Base-by-base conservation (phyloP, 2,797 vertebrate genomes). In the Selene dorsalis region DNA sequence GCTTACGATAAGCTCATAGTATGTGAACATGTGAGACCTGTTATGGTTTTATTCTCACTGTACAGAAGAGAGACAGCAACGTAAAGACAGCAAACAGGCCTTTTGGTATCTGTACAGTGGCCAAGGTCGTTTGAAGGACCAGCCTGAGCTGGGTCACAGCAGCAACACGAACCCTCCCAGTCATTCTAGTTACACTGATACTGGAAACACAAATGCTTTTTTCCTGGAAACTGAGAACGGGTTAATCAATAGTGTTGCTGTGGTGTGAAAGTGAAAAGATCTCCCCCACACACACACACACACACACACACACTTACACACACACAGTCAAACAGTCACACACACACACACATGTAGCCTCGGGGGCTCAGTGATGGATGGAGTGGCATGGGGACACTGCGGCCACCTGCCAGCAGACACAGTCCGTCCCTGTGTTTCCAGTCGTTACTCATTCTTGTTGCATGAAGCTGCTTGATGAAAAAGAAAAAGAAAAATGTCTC, bases 211-310 rank as follows among this genome's bases (percentile, higher is more conserved):
- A 12, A 72, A 69, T 59, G 62, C 20, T 47, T 47, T 47, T 77
- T 88, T 83, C 72, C 72, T 66, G 74, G 77, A 77, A 82, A 88
- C 53, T 69, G 79, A 84, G 78, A 56, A 62, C 17, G 32, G 26
- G 70, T 63, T 13, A 24, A 83, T 94, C 91, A 83, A 92, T 93
- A 77, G 56, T 53, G 53, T 69, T 69, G 70, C 80, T 80, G 76
- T 76, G 83, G 38, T 69, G n/a, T n/a, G n/a, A 75, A 65, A 84
- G 83, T 87, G 79, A 89, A 88, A 84, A 76, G 77, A 65, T 74
- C 80, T 67, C 10, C 16, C 58, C 45, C 61, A 61, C 63, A 41
- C 39, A 38, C n/a, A n/a, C n/a, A n/a, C n/a, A n/a, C n/a, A 52
- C 56, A 30, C 55, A 16, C 64, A 55, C 10, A 20, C 57, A 39